Conservation (phyloP, 2,888 invertebrate species). For the Bimastos eiseni region DNA sequence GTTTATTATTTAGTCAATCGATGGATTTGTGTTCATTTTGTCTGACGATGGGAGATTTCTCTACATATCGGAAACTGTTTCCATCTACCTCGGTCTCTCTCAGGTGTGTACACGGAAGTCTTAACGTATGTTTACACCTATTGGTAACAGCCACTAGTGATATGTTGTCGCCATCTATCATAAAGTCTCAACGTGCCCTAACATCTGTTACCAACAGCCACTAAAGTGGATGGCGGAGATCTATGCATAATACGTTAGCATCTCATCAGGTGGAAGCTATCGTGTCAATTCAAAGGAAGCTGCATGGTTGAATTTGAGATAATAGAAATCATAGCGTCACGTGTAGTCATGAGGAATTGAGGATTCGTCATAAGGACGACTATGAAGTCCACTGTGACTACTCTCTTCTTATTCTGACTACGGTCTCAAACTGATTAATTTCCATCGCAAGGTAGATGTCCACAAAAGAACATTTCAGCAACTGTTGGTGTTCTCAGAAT, state of each 20-base stretch:
- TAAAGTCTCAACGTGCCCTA: too few relatives aligned
- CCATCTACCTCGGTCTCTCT: conserved; percentile 97
- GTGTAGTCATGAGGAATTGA: too few relatives aligned
- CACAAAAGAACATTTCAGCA: too few relatives aligned
- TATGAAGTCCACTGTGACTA: too few relatives aligned
- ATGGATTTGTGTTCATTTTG: conserved; percentile 94
- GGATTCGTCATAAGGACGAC: too few relatives aligned
- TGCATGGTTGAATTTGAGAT: too few relatives aligned
- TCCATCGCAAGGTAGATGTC: too few relatives aligned
- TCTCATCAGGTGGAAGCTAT: not conserved
- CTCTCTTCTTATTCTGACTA: not conserved
- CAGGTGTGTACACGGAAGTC: conserved; percentile 72
- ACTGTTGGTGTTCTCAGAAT: too few relatives aligned
- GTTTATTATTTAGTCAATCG: conserved; percentile 73
- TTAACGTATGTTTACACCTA: not conserved
- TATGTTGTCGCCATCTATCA: too few relatives aligned
- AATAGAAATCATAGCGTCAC: too few relatives aligned
- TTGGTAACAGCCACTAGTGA: too few relatives aligned
- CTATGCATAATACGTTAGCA: not conserved
- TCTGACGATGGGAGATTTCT: conserved; percentile 95
- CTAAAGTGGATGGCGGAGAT: not conserved
- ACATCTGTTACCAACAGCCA: not conserved
- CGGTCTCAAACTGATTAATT: not conserved
- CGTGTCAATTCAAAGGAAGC: too few relatives aligned
- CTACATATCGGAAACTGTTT: conserved; percentile 99